These are phyloP conservation scores for Gymnogyps californianus DNA, from an alignment of 2,113 vertebrate genomes.

Conservation along the genomic window DNA sequence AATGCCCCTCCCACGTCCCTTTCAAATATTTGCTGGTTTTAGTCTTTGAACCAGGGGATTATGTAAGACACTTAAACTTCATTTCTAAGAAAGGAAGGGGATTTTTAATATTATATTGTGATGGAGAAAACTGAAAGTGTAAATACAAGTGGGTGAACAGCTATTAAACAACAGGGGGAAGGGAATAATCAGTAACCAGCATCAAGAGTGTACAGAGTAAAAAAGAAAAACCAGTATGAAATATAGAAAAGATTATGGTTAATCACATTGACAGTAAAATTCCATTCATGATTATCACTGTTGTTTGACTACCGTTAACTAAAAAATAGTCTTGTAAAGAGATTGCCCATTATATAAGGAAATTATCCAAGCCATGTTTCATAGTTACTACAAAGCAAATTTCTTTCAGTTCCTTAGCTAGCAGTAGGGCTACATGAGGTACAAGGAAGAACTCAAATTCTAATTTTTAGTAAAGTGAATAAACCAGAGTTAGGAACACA, in stretches of 20 bases:
- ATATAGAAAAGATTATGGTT: neutral
- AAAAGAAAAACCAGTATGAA: neutral
- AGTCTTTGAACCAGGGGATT: neutral
- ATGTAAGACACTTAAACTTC: neutral
- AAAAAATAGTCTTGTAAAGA: neutral
- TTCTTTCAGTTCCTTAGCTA: neutral
- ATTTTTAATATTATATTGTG: neutral
- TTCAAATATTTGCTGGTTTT: neutral
- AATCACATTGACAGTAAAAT: neutral
- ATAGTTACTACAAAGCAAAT: neutral
- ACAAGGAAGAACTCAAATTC: neutral
- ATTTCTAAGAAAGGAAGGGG: neutral
- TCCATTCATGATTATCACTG: neutral
- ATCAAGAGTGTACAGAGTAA: neutral
- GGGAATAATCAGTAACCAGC: neutral
- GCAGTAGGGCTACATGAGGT: neutral
- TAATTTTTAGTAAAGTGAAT: neutral
- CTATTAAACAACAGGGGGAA: accelerated
- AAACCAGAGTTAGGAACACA: neutral
- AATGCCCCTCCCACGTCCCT: neutral
- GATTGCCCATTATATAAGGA: neutral
- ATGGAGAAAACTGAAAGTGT: neutral
- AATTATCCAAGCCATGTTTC: neutral
- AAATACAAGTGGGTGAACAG: neutral
- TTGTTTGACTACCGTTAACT: neutral